A percentile compares a stretch with the other conserved stretches of the same genome.
Conservation (phyloP, 2,113 vertebrate genomes). For the Phylloscopus whistleri region DNA sequence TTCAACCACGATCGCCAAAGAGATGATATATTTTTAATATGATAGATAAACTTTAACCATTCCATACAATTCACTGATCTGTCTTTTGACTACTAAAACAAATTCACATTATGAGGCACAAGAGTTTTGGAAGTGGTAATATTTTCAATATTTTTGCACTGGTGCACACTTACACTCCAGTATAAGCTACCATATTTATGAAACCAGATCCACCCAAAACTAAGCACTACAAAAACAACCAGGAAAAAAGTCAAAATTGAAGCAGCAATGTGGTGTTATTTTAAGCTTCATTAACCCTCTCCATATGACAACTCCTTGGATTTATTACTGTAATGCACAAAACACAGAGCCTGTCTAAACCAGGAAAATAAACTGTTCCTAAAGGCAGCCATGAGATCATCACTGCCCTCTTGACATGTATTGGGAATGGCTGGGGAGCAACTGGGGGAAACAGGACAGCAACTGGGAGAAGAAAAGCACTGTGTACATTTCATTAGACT, state of each 20-base stretch:
- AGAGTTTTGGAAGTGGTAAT: not conserved
- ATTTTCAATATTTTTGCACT: not conserved
- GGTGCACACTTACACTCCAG: not conserved
- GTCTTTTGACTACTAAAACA: not conserved
- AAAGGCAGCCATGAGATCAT: not conserved
- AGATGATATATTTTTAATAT: not conserved
- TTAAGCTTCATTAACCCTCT: not conserved
- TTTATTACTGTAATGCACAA: not conserved
- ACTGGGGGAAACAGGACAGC: not conserved
- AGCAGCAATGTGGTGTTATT: not conserved
- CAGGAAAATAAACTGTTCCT: not conserved
- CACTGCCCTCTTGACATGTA: rapidly evolving
- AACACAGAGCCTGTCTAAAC: not conserved
- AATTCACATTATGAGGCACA: not conserved
- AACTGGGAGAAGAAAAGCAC: rapidly evolving
- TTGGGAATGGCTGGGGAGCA: not conserved
- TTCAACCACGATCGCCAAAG: not conserved
- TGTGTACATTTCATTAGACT: not conserved
- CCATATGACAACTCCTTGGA: not conserved
- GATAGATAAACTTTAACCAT: not conserved
- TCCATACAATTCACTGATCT: not conserved
- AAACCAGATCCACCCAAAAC: not conserved
- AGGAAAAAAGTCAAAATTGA: not conserved
- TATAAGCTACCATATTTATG: not conserved
- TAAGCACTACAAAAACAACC: not conserved